Conservation (phyloP, 1,140 invertebrate species). For the Phenacoccus solenopsis region DNA sequence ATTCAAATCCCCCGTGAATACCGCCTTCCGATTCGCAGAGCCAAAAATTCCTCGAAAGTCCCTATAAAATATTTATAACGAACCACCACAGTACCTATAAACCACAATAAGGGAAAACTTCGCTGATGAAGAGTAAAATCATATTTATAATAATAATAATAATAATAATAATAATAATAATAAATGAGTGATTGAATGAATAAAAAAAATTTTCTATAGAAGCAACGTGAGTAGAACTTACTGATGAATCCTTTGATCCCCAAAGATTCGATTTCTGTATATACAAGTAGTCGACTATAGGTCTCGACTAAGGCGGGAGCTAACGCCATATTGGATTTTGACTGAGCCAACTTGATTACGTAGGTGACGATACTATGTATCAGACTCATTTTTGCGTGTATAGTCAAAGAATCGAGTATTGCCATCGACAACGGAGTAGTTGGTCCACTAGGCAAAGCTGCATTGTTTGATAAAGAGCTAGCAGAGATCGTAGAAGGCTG, state of each 20-base stretch:
- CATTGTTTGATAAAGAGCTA: slow-evolving; percentile 37
- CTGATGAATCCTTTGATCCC: slow-evolving; percentile 94
- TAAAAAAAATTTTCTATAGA: too few species aligned
- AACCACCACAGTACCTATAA: too few species aligned
- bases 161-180: too few species aligned
- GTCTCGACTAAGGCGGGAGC: slow-evolving; percentile 90
- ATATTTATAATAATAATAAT: too few species aligned
- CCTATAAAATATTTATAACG: too few species aligned
- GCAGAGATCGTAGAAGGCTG: slow-evolving; percentile 38
- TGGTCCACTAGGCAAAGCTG: slow-evolving; percentile 38
- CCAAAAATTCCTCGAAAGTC: too few species aligned
- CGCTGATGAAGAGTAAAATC: too few species aligned
- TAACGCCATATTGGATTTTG: slow-evolving; percentile 63
- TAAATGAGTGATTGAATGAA: too few species aligned
- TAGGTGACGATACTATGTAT: slow-evolving; percentile 86
- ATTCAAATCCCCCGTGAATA: too few species aligned
- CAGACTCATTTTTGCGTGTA: slow-evolving; percentile 93
- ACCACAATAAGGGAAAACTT: too few species aligned
- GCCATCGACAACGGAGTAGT: slow-evolving; percentile 82
- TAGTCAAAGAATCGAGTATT: slow-evolving; percentile 84
- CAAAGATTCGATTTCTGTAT: slow-evolving; percentile 92
- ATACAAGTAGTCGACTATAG: slow-evolving; percentile 82
- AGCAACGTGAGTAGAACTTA: too few species aligned
- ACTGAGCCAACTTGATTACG: slow-evolving; percentile 74
- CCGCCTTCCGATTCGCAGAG: too few species aligned